Evolutionary conservation across 2,797 vertebrate species (phyloP).

Genomic region (Gymnoscopelus braueri): DNA sequence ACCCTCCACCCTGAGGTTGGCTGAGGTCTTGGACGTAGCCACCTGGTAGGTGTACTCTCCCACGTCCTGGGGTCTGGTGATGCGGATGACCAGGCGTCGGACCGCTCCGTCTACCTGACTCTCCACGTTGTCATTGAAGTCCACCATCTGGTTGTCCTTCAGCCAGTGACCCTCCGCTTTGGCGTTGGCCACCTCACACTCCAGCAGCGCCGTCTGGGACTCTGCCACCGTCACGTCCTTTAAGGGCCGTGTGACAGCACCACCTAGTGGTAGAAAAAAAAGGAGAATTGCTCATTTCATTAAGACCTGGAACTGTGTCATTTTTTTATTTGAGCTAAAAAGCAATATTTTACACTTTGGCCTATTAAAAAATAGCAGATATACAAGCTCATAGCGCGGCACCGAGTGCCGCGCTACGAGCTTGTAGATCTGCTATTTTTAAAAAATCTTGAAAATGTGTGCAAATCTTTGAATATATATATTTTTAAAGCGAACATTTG

Average conservation of each 20-base stretch:
- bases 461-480: too few relatives aligned
- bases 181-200: conserved; percentile 95
- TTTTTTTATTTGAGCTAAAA: too few relatives aligned
- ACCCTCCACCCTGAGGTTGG: conserved; percentile 95
- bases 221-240: conserved; percentile 92
- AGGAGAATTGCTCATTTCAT: too few relatives aligned
- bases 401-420: too few relatives aligned
- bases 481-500: too few relatives aligned
- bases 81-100: conserved; percentile 87
- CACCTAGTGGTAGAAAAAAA: conserved; percentile 79
- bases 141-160: conserved; percentile 86
- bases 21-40: conserved; percentile 94
- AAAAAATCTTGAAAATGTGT: too few relatives aligned
- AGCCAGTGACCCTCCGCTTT: conserved; percentile 91
- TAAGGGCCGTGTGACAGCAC: conserved; percentile 94
- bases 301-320: too few relatives aligned
- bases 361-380: too few relatives aligned
- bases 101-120: conserved; percentile 85
- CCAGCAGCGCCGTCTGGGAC: conserved; percentile 91
- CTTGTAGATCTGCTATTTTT: too few relatives aligned
- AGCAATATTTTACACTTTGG: too few relatives aligned
- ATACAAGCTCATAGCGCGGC: too few relatives aligned
- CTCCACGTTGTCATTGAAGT: conserved; percentile 84
- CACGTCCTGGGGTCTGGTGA: conserved; percentile 89
- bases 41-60: conserved; percentile 97